phyloP scores from a whole-genome alignment of 2,113 vertebrate genomes.

The Steatornis caripensis region DNA sequence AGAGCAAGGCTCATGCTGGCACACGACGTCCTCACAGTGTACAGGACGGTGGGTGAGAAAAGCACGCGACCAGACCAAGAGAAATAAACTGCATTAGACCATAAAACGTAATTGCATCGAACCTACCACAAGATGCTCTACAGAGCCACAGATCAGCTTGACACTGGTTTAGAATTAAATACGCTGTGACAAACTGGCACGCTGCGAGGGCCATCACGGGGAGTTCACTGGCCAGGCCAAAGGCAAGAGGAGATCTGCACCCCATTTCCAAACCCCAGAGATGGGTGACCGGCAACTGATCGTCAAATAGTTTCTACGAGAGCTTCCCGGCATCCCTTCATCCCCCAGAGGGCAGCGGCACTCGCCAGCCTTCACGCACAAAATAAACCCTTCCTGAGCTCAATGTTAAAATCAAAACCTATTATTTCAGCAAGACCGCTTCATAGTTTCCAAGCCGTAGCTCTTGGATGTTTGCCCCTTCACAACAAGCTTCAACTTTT shows the following conservation, averaged over 20 bases:
- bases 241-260: not conserved
- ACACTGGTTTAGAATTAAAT: not conserved
- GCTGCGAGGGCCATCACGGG: accelerated
- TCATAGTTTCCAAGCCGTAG: not conserved
- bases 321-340: not conserved
- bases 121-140: not conserved
- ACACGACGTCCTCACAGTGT: not conserved
- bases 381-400: not conserved
- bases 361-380: not conserved
- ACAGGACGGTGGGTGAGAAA: not conserved
- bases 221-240: not conserved
- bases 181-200: not conserved
- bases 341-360: not conserved
- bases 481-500: not conserved
- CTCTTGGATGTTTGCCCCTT: not conserved
- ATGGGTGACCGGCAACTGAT: not conserved
- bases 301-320: not conserved
- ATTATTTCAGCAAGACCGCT: not conserved
- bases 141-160: not conserved
- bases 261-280: not conserved
- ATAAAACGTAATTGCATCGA: not conserved
- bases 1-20: not conserved
- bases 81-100: not conserved
- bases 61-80: not conserved
- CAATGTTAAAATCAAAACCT: not conserved